Evolutionary conservation across 2,888 invertebrate species (phyloP).

Genomic region (Pinctada fucata): DNA sequence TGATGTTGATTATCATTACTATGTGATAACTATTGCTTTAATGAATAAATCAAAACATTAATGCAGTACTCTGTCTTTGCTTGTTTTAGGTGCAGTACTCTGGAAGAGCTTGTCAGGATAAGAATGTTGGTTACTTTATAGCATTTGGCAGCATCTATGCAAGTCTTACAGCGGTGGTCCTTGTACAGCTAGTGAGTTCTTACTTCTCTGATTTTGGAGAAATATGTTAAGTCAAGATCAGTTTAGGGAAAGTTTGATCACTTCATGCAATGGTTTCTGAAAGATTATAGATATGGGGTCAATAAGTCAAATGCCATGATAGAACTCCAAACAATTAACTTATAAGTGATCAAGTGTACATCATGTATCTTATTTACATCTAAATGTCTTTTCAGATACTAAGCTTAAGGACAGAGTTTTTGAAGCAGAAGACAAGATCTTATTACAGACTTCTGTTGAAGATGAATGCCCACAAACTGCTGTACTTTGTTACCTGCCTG

Average conservation of each 20-base stretch:
- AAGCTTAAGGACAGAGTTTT: constrained; percentile 50
- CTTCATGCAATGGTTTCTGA: too few species aligned
- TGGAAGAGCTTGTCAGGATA: constrained; percentile 48
- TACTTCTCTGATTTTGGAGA: background rate
- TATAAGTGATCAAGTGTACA: too few species aligned
- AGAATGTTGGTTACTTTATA: constrained; percentile 49
- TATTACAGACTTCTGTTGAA: constrained; percentile 33
- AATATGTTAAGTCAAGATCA: background rate
- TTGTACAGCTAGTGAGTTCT: constrained; percentile 47
- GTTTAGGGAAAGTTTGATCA: background rate
- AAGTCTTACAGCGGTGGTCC: constrained; percentile 40
- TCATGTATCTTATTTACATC: background rate
- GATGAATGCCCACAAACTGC: constrained; percentile 53
- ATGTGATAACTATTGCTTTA: too few species aligned
- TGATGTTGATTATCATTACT: too few species aligned
- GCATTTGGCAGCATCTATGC: constrained; percentile 53
- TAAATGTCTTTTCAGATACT: constrained; percentile 41
- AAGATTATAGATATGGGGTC: too few species aligned
- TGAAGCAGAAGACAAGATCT: constrained; percentile 41
- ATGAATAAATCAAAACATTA: too few species aligned
- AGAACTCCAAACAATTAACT: too few species aligned
- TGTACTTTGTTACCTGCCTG: constrained; percentile 48
- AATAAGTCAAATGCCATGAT: too few species aligned
- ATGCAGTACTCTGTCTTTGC: too few species aligned
- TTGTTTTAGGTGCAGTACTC: constrained; percentile 50